phyloP scores from a whole-genome alignment of 1,140 invertebrate genomes.

The Euwallacea similis region DNA sequence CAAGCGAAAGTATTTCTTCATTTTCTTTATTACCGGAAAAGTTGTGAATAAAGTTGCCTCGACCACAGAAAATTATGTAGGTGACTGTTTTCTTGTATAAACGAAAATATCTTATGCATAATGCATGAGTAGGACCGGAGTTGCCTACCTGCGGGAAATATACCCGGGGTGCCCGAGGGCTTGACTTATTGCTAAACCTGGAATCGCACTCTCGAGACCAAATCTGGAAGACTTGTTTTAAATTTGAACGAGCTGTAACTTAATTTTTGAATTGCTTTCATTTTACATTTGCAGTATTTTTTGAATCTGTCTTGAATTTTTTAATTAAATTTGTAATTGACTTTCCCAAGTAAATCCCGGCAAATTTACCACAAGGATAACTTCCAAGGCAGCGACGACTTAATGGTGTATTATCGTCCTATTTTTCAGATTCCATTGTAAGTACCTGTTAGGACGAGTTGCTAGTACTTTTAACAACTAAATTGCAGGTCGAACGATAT shows the following conservation, averaged over 20 bases:
- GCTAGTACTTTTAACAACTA: too few species aligned
- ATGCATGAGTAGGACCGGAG: constrained; percentile 46
- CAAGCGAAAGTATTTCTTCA: constrained; percentile 32
- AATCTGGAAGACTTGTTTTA: constrained; percentile 21
- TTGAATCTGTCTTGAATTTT: too few species aligned
- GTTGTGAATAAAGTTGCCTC: constrained; percentile 35
- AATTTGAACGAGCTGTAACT: neutral
- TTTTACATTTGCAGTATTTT: neutral
- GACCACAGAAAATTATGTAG: constrained; percentile 47
- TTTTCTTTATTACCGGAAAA: constrained; percentile 37
- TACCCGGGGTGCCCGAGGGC: constrained; percentile 12
- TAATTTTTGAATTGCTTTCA: neutral
- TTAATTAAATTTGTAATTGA: too few species aligned
- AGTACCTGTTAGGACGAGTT: too few species aligned
- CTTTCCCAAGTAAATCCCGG: too few species aligned
- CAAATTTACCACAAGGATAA: too few species aligned
- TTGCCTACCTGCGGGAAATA: constrained; percentile 35
- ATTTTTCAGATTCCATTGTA: too few species aligned
- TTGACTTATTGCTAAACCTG: constrained; percentile 36
- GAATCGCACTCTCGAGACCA: constrained; percentile 19
- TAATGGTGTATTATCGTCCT: too few species aligned
- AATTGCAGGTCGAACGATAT: too few species aligned
- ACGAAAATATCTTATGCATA: constrained; percentile 52
- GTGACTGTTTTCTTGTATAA: constrained; percentile 49
- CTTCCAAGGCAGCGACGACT: too few species aligned